phyloP scores from a whole-genome alignment of 1,140 invertebrate genomes.

The Condylostylus longicornis region DNA sequence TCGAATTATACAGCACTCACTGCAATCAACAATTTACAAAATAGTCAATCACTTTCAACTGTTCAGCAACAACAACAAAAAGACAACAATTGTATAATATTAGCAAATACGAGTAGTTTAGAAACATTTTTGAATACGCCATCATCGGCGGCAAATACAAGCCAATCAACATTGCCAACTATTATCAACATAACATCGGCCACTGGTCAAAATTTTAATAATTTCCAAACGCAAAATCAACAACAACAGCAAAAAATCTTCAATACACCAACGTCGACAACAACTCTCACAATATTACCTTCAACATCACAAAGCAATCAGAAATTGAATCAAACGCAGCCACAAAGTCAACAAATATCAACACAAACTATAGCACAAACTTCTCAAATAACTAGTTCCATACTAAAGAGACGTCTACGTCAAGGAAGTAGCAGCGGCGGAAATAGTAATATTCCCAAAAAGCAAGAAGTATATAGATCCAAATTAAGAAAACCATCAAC shows the following conservation, averaged over 20 bases:
- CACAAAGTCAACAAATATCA: slow-evolving; percentile 7
- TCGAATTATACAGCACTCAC: too few species aligned
- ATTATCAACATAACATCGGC: too few species aligned
- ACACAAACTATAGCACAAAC: slow-evolving; percentile 3
- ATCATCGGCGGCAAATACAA: slow-evolving; percentile 8
- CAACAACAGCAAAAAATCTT: slow-evolving; percentile 1
- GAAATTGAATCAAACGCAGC: slow-evolving; percentile 12
- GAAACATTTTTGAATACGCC: too few species aligned
- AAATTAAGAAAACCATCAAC: slow-evolving; percentile 39
- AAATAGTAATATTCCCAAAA: slow-evolving; percentile 16
- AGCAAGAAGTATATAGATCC: slow-evolving; percentile 37
- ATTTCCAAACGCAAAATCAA: slow-evolving; percentile 10
- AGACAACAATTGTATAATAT: too few species aligned
- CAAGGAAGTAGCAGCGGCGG: slow-evolving; percentile 31
- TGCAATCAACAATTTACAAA: too few species aligned
- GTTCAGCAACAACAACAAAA: too few species aligned
- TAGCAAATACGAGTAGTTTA: too few species aligned
- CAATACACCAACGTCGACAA: slow-evolving; percentile 3
- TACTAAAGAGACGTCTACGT: slow-evolving; percentile 29
- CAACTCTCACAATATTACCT: slow-evolving; percentile 18
- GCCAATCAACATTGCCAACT: too few species aligned
- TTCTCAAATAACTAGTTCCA: slow-evolving; percentile 21
- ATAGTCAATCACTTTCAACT: too few species aligned
- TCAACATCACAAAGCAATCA: slow-evolving; percentile 16
- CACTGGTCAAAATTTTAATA: too few species aligned